Evolutionary conservation across 2,113 vertebrate species (phyloP).

Genomic region (Leiothrix lutea): DNA sequence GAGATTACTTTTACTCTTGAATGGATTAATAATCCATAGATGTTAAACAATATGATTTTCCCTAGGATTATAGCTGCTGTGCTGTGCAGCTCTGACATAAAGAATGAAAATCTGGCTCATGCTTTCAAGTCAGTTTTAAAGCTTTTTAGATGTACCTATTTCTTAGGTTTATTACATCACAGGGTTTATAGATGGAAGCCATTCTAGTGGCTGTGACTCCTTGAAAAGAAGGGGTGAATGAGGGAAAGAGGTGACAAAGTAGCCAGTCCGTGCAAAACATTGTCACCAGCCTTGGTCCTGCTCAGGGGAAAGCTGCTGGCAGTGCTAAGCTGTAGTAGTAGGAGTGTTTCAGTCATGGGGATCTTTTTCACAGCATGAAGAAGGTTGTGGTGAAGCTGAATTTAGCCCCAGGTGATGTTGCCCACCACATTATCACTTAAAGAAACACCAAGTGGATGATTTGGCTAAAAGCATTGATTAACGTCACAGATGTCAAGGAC

Average conservation of each 20-base stretch:
- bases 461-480: background rate
- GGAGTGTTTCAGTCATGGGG: background rate
- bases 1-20: background rate
- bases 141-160: background rate
- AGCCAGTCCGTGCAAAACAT: background rate
- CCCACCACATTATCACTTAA: background rate
- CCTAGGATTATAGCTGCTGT: background rate
- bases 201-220: background rate
- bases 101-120: background rate
- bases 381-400: background rate
- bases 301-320: background rate
- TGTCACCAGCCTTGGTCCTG: background rate
- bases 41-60: background rate
- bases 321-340: background rate
- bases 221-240: background rate
- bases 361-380: background rate
- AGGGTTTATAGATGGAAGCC: background rate
- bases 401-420: background rate
- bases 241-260: background rate
- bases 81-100: background rate
- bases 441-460: accelerated
- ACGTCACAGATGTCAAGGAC: background rate
- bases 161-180: background rate
- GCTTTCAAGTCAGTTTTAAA: background rate
- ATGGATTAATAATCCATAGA: background rate